Percentiles rank a stretch among this genome's conserved stretches.
phyloP scores from a whole-genome alignment of 2,797 vertebrate genomes.

The Chelon auratus region DNA sequence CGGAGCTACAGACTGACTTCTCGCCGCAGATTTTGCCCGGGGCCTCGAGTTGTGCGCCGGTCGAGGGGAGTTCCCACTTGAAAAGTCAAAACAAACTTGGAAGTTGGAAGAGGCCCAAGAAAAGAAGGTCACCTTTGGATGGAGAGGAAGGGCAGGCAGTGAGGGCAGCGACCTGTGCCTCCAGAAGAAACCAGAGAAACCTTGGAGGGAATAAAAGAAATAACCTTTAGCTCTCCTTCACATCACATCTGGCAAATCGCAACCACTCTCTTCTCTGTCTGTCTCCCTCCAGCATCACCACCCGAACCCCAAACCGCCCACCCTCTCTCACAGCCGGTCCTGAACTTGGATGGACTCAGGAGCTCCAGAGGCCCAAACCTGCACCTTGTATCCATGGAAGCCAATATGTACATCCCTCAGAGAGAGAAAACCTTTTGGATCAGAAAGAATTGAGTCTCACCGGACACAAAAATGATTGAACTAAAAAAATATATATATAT shows the following conservation, averaged over 20 bases:
- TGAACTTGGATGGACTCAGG: slow-evolving; percentile 22
- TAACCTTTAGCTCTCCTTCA: slow-evolving; percentile 37
- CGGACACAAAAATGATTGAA: neutral
- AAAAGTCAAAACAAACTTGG: slow-evolving; percentile 66
- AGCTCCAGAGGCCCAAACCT: slow-evolving; percentile 23
- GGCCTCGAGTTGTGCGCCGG: slow-evolving; percentile 30
- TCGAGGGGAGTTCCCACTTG: slow-evolving; percentile 54
- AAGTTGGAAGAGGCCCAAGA: slow-evolving; percentile 51
- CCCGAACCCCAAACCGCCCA: slow-evolving; percentile 22
- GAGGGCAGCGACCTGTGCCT: slow-evolving; percentile 35
- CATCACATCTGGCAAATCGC: slow-evolving; percentile 68
- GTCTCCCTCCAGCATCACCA: slow-evolving; percentile 21
- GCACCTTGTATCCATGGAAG: slow-evolving; percentile 40
- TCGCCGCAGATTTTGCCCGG: slow-evolving; percentile 38
- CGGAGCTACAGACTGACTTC: slow-evolving; percentile 22
- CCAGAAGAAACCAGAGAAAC: slow-evolving; percentile 53
- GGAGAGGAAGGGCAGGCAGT: slow-evolving; percentile 22
- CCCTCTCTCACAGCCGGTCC: slow-evolving; percentile 7
- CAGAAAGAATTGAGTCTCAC: neutral
- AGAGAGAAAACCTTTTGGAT: neutral
- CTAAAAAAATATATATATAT: slow-evolving; percentile 2
- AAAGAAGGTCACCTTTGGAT: slow-evolving; percentile 50
- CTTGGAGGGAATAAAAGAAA: slow-evolving; percentile 28
- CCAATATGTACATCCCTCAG: slow-evolving; percentile 8
- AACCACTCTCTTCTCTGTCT: slow-evolving; percentile 13